phyloP scores from a whole-genome alignment of 2,888 invertebrate genomes.

The Thereva nobilitata region DNA sequence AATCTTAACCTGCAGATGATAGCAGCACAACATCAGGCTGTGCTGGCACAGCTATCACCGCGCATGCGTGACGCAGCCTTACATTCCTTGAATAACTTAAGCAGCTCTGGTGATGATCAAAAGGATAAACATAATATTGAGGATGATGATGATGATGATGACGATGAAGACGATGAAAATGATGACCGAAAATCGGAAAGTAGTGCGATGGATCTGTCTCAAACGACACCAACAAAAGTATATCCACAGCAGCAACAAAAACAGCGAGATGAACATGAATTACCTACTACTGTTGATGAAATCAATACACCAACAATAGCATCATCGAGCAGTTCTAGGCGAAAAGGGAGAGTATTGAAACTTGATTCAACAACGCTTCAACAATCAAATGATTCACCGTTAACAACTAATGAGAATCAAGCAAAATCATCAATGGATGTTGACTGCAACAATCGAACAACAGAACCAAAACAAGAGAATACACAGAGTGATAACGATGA shows the following conservation, averaged over 20 bases:
- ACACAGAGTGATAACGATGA: slow-evolving; percentile 51
- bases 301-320: slow-evolving; percentile 49
- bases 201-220: slow-evolving; percentile 56
- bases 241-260: background rate
- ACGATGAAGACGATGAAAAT: slow-evolving; percentile 47
- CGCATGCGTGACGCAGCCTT: slow-evolving; percentile 18
- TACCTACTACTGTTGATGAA: slow-evolving; percentile 17
- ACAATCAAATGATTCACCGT: slow-evolving; percentile 8
- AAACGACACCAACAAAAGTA: slow-evolving; percentile 50
- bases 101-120: slow-evolving; percentile 29
- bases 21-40: slow-evolving; percentile 57
- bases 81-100: slow-evolving; percentile 37
- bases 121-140: slow-evolving; percentile 40
- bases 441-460: slow-evolving; percentile 3
- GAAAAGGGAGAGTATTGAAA: slow-evolving; percentile 86
- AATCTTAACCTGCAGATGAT: slow-evolving; percentile 58
- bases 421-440: slow-evolving; percentile 60
- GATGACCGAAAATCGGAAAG: slow-evolving; percentile 38
- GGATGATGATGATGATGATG: slow-evolving; percentile 42
- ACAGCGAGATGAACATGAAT: background rate
- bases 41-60: slow-evolving; percentile 55
- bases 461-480: background rate
- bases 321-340: slow-evolving; percentile 57
- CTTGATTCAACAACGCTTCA: slow-evolving; percentile 61
- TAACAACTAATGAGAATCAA: slow-evolving; percentile 43